Conservation (phyloP, 2,113 vertebrate genomes). For the Phoxinus phoxinus region DNA sequence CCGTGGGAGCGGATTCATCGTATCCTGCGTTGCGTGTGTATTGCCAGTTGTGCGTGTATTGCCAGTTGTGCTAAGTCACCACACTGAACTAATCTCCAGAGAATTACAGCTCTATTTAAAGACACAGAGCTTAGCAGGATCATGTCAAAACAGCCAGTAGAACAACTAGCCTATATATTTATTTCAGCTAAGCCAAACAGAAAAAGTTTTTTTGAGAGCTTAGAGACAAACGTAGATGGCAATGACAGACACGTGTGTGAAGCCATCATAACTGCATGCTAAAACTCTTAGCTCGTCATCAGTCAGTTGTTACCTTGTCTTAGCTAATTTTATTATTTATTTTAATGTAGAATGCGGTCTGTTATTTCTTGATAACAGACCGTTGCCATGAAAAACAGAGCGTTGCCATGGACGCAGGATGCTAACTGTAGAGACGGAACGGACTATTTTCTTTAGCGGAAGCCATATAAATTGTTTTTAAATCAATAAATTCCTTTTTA, state of each 20-base stretch:
- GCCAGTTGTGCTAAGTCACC: neutral
- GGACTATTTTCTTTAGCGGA: too few species aligned
- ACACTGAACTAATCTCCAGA: slow-evolving; percentile 42
- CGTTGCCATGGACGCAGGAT: too few species aligned
- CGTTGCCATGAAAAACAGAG: too few species aligned
- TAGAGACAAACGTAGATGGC: neutral
- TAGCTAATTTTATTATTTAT: neutral
- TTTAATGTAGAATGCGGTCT: too few species aligned
- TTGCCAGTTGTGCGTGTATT: neutral
- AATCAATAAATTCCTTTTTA: too few species aligned
- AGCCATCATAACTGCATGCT: neutral
- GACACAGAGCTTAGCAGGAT: slow-evolving; percentile 19
- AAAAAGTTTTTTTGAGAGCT: neutral
- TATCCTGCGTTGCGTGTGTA: neutral
- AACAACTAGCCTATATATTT: slow-evolving; percentile 16
- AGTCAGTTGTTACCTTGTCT: too few species aligned
- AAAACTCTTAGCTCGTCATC: neutral
- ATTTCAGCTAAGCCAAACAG: slow-evolving; percentile 8
- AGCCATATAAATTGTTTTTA: too few species aligned
- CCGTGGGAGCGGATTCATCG: neutral
- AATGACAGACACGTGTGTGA: neutral
- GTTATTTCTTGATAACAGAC: too few species aligned
- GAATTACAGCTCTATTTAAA: slow-evolving; percentile 56
- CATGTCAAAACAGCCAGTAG: neutral
- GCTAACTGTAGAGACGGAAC: too few species aligned